These are phyloP conservation scores for Coturnix japonica DNA, from an alignment of 2,113 vertebrate genomes.

Conservation along the genomic window DNA sequence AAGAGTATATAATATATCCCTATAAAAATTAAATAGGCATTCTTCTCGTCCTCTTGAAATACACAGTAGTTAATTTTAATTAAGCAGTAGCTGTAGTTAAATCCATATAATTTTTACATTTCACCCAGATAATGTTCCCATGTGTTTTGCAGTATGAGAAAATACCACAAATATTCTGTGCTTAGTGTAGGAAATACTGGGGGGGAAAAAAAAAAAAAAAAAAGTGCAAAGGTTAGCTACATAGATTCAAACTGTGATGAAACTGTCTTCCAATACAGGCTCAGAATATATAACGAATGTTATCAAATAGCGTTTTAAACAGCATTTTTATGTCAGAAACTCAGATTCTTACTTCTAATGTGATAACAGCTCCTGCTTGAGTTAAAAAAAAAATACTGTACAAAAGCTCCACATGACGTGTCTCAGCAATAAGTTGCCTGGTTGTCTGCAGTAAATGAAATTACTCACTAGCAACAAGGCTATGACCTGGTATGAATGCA, in stretches of 20 bases:
- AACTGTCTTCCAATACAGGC: neutral
- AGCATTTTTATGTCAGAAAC: neutral
- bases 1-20: neutral
- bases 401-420: neutral
- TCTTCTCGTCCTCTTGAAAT: neutral
- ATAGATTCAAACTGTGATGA: neutral
- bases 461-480: neutral
- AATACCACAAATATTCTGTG: neutral
- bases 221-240: neutral
- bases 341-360: neutral
- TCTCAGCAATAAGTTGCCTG: neutral
- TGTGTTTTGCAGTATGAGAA: neutral
- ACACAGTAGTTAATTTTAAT: neutral
- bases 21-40: neutral
- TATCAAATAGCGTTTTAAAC: neutral
- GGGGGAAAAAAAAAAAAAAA: slow-evolving; percentile 9
- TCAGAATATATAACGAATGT: neutral
- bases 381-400: neutral
- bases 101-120: neutral
- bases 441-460: neutral
- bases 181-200: slow-evolving; percentile 26
- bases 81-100: neutral
- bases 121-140: neutral
- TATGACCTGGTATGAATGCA: neutral
- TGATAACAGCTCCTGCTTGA: neutral